A percentile compares a stretch with the other conserved stretches of the same genome.
These are phyloP conservation scores for Drosophila carrolli DNA, from an alignment of 1,140 invertebrate genomes.

Conservation along the genomic window DNA sequence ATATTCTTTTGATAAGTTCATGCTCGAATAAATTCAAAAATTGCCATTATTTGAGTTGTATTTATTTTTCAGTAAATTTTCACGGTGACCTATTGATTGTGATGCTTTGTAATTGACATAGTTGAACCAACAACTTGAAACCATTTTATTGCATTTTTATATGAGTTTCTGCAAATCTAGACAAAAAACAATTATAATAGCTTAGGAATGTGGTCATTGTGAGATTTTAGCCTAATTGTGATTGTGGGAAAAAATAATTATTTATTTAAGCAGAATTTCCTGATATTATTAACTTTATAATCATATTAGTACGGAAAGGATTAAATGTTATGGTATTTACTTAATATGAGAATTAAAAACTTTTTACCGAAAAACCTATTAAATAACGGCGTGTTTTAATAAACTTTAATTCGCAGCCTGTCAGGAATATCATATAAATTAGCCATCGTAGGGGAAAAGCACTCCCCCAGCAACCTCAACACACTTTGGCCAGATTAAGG, in stretches of 20 bases:
- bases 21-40: slow-evolving; percentile 63
- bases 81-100: slow-evolving; percentile 5
- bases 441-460: slow-evolving; percentile 20
- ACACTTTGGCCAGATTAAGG: slow-evolving; percentile 52
- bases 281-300: neutral
- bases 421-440: slow-evolving; percentile 33
- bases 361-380: slow-evolving; percentile 12
- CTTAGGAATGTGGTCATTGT: neutral
- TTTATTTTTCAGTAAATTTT: slow-evolving; percentile 14
- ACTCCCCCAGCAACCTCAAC: slow-evolving; percentile 23
- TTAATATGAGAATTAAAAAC: neutral
- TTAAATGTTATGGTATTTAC: neutral
- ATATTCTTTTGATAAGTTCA: slow-evolving; percentile 33
- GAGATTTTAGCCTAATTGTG: neutral
- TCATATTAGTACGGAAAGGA: slow-evolving; percentile 5
- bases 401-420: slow-evolving; percentile 17
- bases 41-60: slow-evolving; percentile 36
- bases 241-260: neutral
- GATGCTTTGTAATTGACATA: slow-evolving; percentile 11
- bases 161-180: neutral
- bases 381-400: slow-evolving; percentile 20
- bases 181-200: neutral
- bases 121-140: slow-evolving; percentile 9
- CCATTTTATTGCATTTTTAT: slow-evolving; percentile 17
- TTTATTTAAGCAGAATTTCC: neutral